phyloP scores from a whole-genome alignment of 2,888 invertebrate species.

The Thyatira batis region DNA sequence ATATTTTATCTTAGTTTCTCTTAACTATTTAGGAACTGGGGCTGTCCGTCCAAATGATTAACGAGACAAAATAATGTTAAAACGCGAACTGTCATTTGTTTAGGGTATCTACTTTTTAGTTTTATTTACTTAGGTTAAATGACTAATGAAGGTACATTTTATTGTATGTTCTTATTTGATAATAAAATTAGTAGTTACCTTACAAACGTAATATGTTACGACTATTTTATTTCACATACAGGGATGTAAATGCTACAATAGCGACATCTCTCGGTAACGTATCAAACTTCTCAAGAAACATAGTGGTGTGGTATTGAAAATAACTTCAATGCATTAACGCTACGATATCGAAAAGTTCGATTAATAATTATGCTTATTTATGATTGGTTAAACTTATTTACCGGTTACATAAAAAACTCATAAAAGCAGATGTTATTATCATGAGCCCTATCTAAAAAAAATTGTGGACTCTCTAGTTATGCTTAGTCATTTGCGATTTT shows the following conservation, averaged over 20 bases:
- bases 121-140: neutral
- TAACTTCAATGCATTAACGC: neutral
- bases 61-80: neutral
- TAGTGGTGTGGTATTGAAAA: neutral
- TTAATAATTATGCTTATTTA: neutral
- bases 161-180: neutral
- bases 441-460: too few relatives aligned
- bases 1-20: neutral
- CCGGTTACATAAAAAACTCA: too few relatives aligned
- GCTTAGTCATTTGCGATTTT: too few relatives aligned
- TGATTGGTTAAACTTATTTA: too few relatives aligned
- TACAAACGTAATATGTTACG: neutral
- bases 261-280: neutral
- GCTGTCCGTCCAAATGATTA: conserved; percentile 1
- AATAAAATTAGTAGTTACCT: neutral
- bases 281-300: neutral
- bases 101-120: conserved; percentile 3
- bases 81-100: conserved; percentile 2
- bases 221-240: neutral
- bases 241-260: neutral
- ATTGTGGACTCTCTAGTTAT: too few relatives aligned
- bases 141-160: conserved; percentile 2
- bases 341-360: neutral
- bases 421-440: too few relatives aligned
- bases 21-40: neutral